Base-by-base conservation (phyloP, 1,140 invertebrate genomes). In the Drosophila sp. region DNA sequence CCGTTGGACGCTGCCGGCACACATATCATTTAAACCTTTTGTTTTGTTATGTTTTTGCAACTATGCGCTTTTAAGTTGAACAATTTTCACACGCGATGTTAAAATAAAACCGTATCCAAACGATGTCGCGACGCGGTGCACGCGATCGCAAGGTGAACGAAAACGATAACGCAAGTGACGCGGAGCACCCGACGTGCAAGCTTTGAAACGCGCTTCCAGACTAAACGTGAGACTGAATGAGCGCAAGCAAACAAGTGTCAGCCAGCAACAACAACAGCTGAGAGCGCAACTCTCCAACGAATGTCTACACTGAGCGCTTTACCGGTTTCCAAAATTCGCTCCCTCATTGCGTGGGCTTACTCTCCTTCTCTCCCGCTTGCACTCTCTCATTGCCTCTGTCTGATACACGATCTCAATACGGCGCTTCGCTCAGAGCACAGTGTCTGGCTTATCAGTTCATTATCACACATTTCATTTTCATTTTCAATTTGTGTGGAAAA, bases 401-500 rank as follows among this genome's bases (percentile, higher is more conserved):
- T 61, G 82, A 84, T 84, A 78, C 2, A 34, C 54, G 81, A 84
- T 84, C 81, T 84, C 45, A 54, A 65, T 66, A 58, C 79, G 79
- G 70, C 79, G 75, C 75, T 78, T 62, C 32, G 34, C 74, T 59
- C 51, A 25, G 51, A 40, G 50, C 56, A 45, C 40, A 53, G 51
- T 56, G 34, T 71, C 58, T 63, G 58, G 71, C 78, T 84, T 84
- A 84, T 84, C 81, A 84, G 82, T 72, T 78, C 63, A 75, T 76
- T 87, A 86, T 81, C 81, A 72, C 62, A 54, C 72, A 67, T 71
- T 76, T 78, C 79, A 46, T 83, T 82, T 77, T 76, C 76, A 70
- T 56, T 86, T 86, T 82, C 78, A 78, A 86, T 86, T 86, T 86
- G 78, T 80, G 75, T 72, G 63, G 75, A 86, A 80, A 65, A 78